A percentile compares a stretch with the other conserved stretches of the same genome.
Conservation (phyloP, 2,888 invertebrate species). For the Agrotis segetum region DNA sequence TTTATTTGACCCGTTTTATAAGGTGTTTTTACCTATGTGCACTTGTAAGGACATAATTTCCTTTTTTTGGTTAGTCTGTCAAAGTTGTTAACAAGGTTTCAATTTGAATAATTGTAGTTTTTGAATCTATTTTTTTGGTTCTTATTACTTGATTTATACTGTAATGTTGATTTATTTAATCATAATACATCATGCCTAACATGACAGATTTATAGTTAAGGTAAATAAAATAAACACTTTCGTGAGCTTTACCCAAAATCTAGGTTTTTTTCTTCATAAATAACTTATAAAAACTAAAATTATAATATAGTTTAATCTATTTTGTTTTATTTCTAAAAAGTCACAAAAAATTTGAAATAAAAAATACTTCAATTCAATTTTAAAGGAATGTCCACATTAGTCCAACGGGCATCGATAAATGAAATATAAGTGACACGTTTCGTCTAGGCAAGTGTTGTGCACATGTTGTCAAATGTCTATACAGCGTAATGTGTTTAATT, state of each 20-base stretch:
- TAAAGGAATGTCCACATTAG: constrained; percentile 32
- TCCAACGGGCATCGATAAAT: constrained; percentile 64
- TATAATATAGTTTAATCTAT: too few relatives aligned
- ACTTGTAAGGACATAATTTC: not conserved
- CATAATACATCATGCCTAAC: too few relatives aligned
- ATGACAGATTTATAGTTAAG: too few relatives aligned
- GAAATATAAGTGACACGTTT: constrained; percentile 69
- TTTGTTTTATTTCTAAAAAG: too few relatives aligned
- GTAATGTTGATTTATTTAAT: too few relatives aligned
- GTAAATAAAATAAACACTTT: not conserved
- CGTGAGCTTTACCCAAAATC: too few relatives aligned
- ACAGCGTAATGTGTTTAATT: constrained; percentile 61
- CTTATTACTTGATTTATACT: not conserved
- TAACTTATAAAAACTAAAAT: not conserved
- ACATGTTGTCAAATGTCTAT: constrained; percentile 64
- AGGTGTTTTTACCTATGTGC: constrained; percentile 1
- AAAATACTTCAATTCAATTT: not conserved
- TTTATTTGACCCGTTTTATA: constrained; percentile 12
- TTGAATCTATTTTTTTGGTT: not conserved
- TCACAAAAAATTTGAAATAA: too few relatives aligned
- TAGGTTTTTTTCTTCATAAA: not conserved
- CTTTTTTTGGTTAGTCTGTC: too few relatives aligned
- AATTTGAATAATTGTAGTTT: not conserved
- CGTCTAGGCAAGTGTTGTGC: constrained; percentile 71
- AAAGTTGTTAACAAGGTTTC: not conserved